Conservation (phyloP, 2,113 vertebrate species). For the Mastomys coucha region DNA sequence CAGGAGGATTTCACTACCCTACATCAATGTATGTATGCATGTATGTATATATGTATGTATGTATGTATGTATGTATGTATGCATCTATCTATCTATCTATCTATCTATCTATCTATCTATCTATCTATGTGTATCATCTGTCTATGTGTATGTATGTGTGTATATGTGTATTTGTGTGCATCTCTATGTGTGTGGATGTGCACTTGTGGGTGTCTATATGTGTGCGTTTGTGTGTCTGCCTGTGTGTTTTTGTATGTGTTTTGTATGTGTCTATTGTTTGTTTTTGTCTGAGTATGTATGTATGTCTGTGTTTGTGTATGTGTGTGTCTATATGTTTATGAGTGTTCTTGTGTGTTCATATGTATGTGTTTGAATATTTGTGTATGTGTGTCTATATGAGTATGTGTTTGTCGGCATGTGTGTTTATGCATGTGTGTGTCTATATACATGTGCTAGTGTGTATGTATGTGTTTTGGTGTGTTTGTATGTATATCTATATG, state of each 20-base stretch:
- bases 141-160: neutral
- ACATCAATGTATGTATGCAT: neutral
- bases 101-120: neutral
- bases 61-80: neutral
- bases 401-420: neutral
- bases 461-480: neutral
- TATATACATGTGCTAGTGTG: neutral
- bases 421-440: neutral
- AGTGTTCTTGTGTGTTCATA: neutral
- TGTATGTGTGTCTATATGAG: neutral
- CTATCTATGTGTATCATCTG: too few relatives aligned
- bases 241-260: neutral
- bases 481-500: fast-evolving
- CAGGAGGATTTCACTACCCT: slow-evolving; percentile 16
- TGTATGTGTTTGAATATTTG: neutral
- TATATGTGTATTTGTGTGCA: neutral
- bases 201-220: too few relatives aligned
- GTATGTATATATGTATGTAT: neutral
- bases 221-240: neutral
- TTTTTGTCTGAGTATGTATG: neutral
- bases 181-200: neutral
- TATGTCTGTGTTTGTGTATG: neutral
- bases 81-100: fast-evolving
- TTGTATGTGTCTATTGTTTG: neutral
- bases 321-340: neutral